Percentiles rank a stretch among this genome's conserved stretches.
Evolutionary conservation across 2,797 vertebrate genomes (phyloP).

Genomic region (Acanthurus tractus): DNA sequence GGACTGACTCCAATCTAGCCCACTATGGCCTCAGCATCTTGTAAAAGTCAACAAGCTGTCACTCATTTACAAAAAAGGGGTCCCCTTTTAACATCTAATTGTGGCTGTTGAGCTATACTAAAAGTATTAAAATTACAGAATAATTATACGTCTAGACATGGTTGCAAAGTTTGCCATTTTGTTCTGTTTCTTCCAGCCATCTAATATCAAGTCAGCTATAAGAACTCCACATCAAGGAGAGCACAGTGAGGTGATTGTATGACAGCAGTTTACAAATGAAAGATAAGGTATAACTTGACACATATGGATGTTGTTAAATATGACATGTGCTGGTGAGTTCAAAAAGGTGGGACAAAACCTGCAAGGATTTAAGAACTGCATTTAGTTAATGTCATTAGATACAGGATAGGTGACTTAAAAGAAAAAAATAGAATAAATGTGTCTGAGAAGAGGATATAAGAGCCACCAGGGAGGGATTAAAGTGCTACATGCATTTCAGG

Average conservation of each 20-base stretch:
- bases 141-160: neutral
- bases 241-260: constrained; percentile 8
- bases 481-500: constrained; percentile 4
- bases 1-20: constrained; percentile 69
- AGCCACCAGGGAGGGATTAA: neutral
- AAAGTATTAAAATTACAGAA: neutral
- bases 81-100: neutral
- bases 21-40: constrained; percentile 50
- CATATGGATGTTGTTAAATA: constrained; percentile 63
- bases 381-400: constrained; percentile 51
- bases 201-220: neutral
- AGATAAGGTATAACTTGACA: constrained; percentile 32
- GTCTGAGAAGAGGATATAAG: constrained; percentile 11
- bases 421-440: neutral
- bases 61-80: constrained; percentile 32
- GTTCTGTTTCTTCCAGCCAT: neutral
- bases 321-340: constrained; percentile 35
- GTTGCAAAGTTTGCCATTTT: neutral
- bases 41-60: constrained; percentile 76
- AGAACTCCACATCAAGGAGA: constrained; percentile 18
- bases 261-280: constrained; percentile 49
- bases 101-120: neutral
- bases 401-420: constrained; percentile 7
- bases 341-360: constrained; percentile 34
- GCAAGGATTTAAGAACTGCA: constrained; percentile 30